Percentiles rank a stretch among this genome's conserved stretches.
Evolutionary conservation across 2,113 vertebrate species (phyloP).

Genomic region (Nibea coibor): DNA sequence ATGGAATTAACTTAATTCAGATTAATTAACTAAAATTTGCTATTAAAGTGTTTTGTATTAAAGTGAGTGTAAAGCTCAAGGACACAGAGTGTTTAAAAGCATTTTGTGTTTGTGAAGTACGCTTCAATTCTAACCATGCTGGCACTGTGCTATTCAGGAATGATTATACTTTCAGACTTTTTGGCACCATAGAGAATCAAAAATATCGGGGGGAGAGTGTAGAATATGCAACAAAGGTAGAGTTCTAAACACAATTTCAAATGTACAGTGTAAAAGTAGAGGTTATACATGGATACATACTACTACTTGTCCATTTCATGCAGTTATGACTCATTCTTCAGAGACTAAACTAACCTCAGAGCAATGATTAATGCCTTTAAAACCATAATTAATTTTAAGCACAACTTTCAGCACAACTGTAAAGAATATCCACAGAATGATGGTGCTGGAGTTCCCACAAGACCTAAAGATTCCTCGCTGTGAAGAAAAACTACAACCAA

Average conservation of each 20-base stretch:
- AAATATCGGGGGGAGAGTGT: background rate
- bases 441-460: background rate
- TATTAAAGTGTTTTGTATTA: too few relatives aligned
- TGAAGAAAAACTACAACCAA: conserved; percentile 48
- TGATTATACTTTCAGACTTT: background rate
- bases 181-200: too few relatives aligned
- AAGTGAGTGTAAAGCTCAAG: background rate
- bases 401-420: conserved; percentile 11
- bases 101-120: background rate
- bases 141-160: background rate
- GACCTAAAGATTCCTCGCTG: conserved; percentile 1
- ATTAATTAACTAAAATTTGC: background rate
- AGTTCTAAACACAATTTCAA: background rate
- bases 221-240: background rate
- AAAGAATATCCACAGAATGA: conserved; percentile 27
- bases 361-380: conserved; percentile 17
- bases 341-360: conserved; percentile 5
- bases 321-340: background rate
- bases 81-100: background rate
- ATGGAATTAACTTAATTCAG: background rate
- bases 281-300: conserved; percentile 3
- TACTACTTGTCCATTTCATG: background rate
- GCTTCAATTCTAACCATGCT: background rate
- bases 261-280: background rate
- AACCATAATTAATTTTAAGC: conserved; percentile 27